Percentiles rank a stretch among this genome's conserved stretches.
Evolutionary conservation across 1,140 invertebrate genomes (phyloP).

Genomic region (Thaumatotibia leucotreta): DNA sequence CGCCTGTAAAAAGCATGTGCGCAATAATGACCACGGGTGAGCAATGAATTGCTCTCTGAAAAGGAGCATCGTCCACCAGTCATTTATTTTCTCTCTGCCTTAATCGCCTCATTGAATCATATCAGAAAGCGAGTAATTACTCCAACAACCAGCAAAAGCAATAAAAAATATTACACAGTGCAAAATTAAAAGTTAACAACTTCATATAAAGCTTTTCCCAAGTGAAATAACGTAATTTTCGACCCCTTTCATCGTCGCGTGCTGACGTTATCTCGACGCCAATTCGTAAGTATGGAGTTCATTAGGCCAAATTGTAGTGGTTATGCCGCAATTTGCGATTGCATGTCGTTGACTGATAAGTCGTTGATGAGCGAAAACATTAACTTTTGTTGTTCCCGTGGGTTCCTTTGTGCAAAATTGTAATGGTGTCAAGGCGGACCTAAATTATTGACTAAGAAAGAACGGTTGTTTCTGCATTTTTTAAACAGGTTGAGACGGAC

Average conservation of each 20-base stretch:
- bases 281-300: conserved; percentile 44
- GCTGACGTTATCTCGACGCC: conserved; percentile 35
- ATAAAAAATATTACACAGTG: neutral
- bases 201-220: conserved; percentile 21
- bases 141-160: neutral
- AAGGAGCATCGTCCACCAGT: conserved; percentile 15
- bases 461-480: neutral
- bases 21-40: conserved; percentile 42
- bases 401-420: conserved; percentile 11
- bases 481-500: too few relatives aligned
- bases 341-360: conserved; percentile 31
- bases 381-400: conserved; percentile 24
- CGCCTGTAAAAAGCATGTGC: conserved; percentile 42
- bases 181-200: conserved; percentile 24
- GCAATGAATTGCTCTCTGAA: conserved; percentile 32
- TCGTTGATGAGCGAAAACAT: conserved; percentile 44
- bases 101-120: neutral
- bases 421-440: conserved; percentile 21
- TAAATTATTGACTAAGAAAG: conserved; percentile 2
- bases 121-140: neutral
- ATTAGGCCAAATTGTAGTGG: conserved; percentile 60
- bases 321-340: conserved; percentile 50
- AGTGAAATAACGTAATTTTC: conserved; percentile 14
- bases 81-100: neutral
- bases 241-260: conserved; percentile 38